phyloP scores from a whole-genome alignment of 2,797 vertebrate species.

The Simalia tracyae region DNA sequence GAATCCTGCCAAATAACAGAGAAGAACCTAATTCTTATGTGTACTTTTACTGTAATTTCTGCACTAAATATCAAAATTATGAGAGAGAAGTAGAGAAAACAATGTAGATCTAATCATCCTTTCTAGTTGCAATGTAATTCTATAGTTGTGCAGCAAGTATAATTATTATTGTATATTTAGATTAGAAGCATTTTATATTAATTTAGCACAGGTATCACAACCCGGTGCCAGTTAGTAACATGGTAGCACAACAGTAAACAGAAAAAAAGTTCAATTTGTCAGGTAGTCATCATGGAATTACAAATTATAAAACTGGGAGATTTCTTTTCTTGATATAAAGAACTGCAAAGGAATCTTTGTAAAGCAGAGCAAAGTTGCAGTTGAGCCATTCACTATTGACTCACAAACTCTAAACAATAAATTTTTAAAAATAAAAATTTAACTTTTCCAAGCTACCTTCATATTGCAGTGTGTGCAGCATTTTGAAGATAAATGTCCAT shows the following conservation, averaged over 20 bases:
- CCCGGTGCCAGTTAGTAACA: background rate
- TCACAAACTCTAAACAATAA: background rate
- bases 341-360: background rate
- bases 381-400: background rate
- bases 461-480: too few relatives aligned
- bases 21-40: background rate
- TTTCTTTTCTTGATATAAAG: background rate
- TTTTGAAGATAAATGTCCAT: too few relatives aligned
- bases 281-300: background rate
- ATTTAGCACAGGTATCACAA: too few relatives aligned
- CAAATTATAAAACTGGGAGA: background rate
- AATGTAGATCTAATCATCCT: background rate
- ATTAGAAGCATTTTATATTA: too few relatives aligned
- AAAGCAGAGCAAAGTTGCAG: background rate
- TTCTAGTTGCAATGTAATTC: too few relatives aligned
- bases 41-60: background rate
- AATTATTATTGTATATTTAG: too few relatives aligned
- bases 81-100: slow-evolving; percentile 33
- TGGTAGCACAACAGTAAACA: background rate
- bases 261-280: background rate
- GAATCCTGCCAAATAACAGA: background rate
- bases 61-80: background rate
- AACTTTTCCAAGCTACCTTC: too few relatives aligned
- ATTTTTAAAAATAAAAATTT: too few relatives aligned
- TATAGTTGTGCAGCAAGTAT: too few relatives aligned